Evolutionary conservation across 2,113 vertebrate species (phyloP).

Genomic region (Saimiri boliviensis): DNA sequence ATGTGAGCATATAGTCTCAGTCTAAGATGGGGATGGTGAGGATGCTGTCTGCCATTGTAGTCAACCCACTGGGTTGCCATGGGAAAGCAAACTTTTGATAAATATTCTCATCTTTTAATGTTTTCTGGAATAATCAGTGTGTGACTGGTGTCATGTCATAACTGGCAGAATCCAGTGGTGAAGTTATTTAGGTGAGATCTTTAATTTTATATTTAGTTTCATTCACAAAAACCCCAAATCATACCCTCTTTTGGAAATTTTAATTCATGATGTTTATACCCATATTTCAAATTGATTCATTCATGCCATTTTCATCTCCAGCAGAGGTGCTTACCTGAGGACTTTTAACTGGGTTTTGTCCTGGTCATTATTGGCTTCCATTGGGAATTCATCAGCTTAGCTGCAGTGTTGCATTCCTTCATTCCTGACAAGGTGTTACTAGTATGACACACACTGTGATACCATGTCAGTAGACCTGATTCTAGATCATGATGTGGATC

Average conservation of each 20-base stretch:
- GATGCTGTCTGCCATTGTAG: background rate
- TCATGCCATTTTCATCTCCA: background rate
- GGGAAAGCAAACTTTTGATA: background rate
- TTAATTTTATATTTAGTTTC: background rate
- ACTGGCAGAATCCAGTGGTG: background rate
- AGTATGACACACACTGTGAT: background rate
- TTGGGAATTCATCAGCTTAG: background rate
- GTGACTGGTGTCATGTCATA: background rate
- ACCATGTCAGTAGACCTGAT: background rate
- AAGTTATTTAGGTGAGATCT: background rate
- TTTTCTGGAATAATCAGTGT: background rate
- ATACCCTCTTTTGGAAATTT: too few relatives aligned
- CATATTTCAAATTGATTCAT: too few relatives aligned
- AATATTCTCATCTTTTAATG: background rate
- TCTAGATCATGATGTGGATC: background rate
- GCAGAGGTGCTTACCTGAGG: background rate
- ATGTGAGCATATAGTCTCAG: too few relatives aligned
- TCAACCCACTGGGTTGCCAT: background rate
- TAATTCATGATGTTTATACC: too few relatives aligned
- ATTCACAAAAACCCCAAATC: background rate
- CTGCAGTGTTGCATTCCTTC: background rate
- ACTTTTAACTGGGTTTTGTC: background rate
- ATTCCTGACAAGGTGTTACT: background rate
- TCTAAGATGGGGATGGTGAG: background rate
- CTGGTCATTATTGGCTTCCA: background rate